phyloP scores from a whole-genome alignment of 1,140 invertebrate genomes.

The Ostrea denselamellosa region DNA sequence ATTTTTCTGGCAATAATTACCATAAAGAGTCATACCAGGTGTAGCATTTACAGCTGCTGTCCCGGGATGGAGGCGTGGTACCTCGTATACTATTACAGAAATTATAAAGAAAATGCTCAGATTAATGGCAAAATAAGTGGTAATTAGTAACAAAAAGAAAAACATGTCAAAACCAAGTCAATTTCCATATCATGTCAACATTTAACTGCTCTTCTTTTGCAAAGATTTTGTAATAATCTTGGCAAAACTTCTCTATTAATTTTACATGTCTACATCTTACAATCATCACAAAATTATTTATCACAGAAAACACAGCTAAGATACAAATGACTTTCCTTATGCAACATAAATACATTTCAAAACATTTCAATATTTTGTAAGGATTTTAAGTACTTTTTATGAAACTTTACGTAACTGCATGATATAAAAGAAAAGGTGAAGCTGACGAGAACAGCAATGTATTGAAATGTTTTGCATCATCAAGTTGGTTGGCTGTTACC shows the following conservation, averaged over 20 bases:
- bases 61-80: not conserved
- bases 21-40: constrained; percentile 39
- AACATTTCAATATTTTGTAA: constrained; percentile 11
- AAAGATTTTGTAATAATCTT: not conserved
- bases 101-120: constrained; percentile 57
- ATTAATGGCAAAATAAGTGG: constrained; percentile 48
- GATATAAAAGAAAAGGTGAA: not conserved
- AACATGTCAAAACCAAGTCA: not conserved
- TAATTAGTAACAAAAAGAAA: constrained; percentile 36
- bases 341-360: constrained; percentile 26
- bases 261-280: not conserved
- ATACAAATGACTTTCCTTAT: constrained; percentile 24
- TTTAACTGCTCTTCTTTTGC: not conserved
- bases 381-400: not conserved
- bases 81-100: constrained; percentile 55
- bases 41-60: not conserved
- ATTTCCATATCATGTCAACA: not conserved
- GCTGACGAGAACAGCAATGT: not conserved
- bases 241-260: not conserved
- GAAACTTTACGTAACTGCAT: not conserved
- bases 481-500: constrained; percentile 25
- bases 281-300: not conserved
- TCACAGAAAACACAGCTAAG: not conserved
- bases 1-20: constrained; percentile 44
- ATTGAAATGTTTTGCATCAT: constrained; percentile 32